Evolutionary conservation across 2,888 invertebrate genomes (phyloP).

Genomic region (Diadromus collaris): DNA sequence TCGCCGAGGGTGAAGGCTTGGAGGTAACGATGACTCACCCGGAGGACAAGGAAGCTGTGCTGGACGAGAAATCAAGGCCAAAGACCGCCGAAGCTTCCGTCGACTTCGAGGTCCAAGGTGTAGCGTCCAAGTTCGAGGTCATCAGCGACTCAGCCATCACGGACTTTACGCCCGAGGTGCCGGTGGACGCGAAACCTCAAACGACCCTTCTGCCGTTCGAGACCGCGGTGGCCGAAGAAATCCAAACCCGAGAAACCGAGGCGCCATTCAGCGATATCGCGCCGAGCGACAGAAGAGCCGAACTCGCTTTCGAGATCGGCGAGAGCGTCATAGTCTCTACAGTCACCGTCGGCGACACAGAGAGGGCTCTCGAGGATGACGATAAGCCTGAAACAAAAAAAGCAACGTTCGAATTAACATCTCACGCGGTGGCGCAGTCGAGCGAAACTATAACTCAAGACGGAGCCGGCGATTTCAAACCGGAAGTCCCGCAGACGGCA

Average conservation of each 20-base stretch:
- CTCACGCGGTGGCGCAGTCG: constrained; percentile 77
- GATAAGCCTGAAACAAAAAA: constrained; percentile 75
- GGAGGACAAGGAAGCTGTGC: constrained; percentile 76
- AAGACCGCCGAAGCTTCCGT: constrained; percentile 70
- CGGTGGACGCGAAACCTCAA: constrained; percentile 67
- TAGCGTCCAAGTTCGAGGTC: constrained; percentile 73
- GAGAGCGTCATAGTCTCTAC: constrained; percentile 73
- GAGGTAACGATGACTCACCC: constrained; percentile 81
- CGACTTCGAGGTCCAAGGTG: constrained; percentile 72
- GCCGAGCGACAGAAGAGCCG: constrained; percentile 81
- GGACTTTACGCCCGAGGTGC: constrained; percentile 63
- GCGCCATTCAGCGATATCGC: constrained; percentile 79
- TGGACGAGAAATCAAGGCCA: constrained; percentile 67
- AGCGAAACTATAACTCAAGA: constrained; percentile 76
- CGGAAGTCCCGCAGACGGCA: constrained; percentile 78
- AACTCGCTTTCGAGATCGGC: constrained; percentile 77
- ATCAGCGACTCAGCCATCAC: constrained; percentile 69
- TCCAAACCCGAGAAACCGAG: constrained; percentile 75
- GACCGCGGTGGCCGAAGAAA: constrained; percentile 73
- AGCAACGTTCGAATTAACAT: constrained; percentile 77
- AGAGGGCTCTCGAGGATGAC: constrained; percentile 66
- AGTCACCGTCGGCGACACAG: constrained; percentile 72
- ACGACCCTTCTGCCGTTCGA: constrained; percentile 72
- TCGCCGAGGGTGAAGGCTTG: constrained; percentile 83
- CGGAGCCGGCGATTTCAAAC: constrained; percentile 72